A percentile compares a stretch with the other conserved stretches of the same genome.
Evolutionary conservation across 30 jellyfish, hydroid and myxozoan species (phyloP).

Genomic region (Cassiopea xamachana): DNA sequence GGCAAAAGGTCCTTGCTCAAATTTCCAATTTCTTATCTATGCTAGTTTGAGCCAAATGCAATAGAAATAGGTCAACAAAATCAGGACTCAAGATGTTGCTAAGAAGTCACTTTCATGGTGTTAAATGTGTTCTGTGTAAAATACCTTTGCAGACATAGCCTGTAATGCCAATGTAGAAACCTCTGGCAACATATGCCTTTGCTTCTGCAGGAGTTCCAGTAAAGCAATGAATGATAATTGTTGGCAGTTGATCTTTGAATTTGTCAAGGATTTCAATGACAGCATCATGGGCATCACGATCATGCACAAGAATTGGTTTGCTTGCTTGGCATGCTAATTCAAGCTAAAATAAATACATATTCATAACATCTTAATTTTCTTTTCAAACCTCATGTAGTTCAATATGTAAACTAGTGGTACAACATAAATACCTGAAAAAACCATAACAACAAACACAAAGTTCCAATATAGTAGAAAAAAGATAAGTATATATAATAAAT

Average conservation of each 20-base stretch:
- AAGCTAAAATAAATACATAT: slow-evolving; percentile 50
- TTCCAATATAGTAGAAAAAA: too few relatives aligned
- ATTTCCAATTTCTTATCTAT: too few relatives aligned
- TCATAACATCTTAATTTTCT: neutral
- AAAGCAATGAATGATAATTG: slow-evolving; percentile 93
- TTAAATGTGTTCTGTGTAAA: neutral
- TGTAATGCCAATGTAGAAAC: slow-evolving; percentile 91
- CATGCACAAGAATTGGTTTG: slow-evolving; percentile 92
- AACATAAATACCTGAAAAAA: too few relatives aligned
- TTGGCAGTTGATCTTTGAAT: slow-evolving; percentile 83
- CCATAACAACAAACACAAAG: too few relatives aligned
- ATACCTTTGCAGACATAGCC: slow-evolving; percentile 95
- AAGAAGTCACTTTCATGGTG: neutral
- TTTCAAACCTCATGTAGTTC: too few relatives aligned
- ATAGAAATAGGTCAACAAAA: too few relatives aligned
- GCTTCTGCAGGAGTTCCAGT: slow-evolving; percentile 93
- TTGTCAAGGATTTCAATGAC: slow-evolving; percentile 81
- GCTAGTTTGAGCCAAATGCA: too few relatives aligned
- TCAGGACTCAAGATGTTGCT: too few relatives aligned
- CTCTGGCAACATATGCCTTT: slow-evolving; percentile 86
- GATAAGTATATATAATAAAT: too few relatives aligned
- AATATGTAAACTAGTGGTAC: too few relatives aligned
- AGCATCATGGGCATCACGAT: slow-evolving; percentile 94
- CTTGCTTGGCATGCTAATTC: slow-evolving; percentile 82
- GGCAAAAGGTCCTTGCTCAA: too few relatives aligned